phyloP scores from a whole-genome alignment of 2,113 vertebrate genomes.

The Phylloscopus trochiloides region DNA sequence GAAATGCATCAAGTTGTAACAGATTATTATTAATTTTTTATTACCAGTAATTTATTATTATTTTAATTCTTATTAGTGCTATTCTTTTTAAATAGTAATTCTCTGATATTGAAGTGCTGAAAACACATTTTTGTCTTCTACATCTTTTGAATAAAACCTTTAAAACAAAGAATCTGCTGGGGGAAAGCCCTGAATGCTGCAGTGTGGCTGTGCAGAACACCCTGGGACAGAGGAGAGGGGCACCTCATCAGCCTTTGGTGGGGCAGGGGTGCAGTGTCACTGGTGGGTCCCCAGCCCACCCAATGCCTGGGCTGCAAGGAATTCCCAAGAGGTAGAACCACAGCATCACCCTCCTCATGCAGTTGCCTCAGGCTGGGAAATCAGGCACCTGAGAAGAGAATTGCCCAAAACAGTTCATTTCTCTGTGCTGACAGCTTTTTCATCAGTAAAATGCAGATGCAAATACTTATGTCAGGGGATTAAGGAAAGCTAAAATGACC shows the following conservation, averaged over 20 bases:
- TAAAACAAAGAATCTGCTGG: background rate
- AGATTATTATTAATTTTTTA: background rate
- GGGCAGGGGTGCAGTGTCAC: background rate
- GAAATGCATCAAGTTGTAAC: background rate
- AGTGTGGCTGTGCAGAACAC: background rate
- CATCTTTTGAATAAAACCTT: background rate
- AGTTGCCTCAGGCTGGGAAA: background rate
- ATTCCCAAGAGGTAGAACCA: background rate
- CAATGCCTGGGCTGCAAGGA: background rate
- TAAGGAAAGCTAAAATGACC: slow-evolving; percentile 31
- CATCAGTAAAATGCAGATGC: background rate
- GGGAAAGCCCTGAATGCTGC: rapidly evolving
- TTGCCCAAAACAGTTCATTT: background rate
- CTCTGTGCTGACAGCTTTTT: background rate
- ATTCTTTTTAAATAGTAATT: background rate
- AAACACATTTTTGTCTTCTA: background rate
- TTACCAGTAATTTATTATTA: background rate
- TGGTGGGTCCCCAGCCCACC: background rate
- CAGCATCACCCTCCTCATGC: background rate
- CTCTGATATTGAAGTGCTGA: background rate
- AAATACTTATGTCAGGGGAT: background rate
- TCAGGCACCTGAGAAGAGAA: background rate
- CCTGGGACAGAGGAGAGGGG: background rate
- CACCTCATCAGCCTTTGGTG: background rate
- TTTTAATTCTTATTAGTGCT: background rate